phyloP scores from a whole-genome alignment of 2,797 vertebrate species.

The Heliangelus exortis region DNA sequence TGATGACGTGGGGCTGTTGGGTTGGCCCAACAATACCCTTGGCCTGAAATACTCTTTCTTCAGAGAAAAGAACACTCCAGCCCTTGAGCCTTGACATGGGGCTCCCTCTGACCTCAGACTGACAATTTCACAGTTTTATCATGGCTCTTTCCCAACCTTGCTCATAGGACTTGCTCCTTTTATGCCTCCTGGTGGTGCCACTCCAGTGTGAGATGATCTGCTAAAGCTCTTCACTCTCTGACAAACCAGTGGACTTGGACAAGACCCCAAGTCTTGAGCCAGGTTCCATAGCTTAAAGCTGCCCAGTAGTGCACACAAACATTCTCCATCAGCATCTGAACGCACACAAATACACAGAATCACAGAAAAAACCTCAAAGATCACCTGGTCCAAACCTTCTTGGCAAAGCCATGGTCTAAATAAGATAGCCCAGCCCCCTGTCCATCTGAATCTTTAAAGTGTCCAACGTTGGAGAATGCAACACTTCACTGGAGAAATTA shows the following conservation, averaged over 20 bases:
- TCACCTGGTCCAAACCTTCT: not conserved
- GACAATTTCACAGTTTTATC: not conserved
- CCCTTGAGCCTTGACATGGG: not conserved
- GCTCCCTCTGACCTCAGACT: not conserved
- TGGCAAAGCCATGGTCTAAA: too few species aligned
- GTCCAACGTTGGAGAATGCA: too few species aligned
- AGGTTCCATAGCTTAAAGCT: not conserved
- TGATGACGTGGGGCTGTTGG: fast-evolving
- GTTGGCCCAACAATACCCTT: not conserved
- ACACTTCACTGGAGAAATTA: too few species aligned
- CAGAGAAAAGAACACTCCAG: not conserved
- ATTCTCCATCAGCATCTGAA: not conserved
- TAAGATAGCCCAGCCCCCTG: too few species aligned
- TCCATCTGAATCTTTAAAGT: too few species aligned
- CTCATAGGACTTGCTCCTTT: not conserved
- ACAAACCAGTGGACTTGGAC: not conserved
- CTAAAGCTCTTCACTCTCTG: not conserved
- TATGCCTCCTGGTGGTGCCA: not conserved
- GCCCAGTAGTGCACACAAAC: fast-evolving
- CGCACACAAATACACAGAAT: too few species aligned
- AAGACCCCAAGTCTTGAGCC: fast-evolving
- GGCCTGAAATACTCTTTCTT: not conserved
- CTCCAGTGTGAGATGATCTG: not conserved
- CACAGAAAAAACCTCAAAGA: not conserved
- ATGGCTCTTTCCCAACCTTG: not conserved